These are phyloP conservation scores for Hemichromis elongatus DNA, from an alignment of 2,113 vertebrate genomes.

Conservation along the genomic window DNA sequence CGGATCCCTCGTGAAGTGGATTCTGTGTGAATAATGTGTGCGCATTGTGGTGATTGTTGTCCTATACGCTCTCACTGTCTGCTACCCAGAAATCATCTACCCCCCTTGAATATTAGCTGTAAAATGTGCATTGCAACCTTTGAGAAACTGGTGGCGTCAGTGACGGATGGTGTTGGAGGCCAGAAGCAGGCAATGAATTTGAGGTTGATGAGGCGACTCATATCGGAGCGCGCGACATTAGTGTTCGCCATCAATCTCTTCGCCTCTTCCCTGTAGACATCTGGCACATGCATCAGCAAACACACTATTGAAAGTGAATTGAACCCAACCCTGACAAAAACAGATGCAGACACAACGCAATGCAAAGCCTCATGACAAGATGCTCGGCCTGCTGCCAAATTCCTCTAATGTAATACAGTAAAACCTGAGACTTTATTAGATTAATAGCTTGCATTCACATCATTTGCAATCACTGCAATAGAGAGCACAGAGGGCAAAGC, in stretches of 20 bases:
- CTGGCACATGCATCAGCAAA: slow-evolving; percentile 64
- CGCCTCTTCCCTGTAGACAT: slow-evolving; percentile 53
- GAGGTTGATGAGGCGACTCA: slow-evolving; percentile 79
- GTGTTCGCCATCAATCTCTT: slow-evolving; percentile 72
- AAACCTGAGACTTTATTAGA: slow-evolving; percentile 28
- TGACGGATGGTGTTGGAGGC: slow-evolving; percentile 68
- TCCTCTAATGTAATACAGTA: slow-evolving; percentile 38
- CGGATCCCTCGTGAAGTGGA: slow-evolving; percentile 16
- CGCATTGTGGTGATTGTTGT: slow-evolving; percentile 34
- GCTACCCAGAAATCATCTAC: slow-evolving; percentile 42
- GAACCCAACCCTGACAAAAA: slow-evolving; percentile 34
- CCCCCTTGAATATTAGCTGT: slow-evolving; percentile 51
- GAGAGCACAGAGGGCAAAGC: slow-evolving; percentile 20
- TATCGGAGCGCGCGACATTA: slow-evolving; percentile 69
- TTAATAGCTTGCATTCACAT: slow-evolving; percentile 26
- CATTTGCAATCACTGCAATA: slow-evolving; percentile 21
- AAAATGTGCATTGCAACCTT: slow-evolving; percentile 49
- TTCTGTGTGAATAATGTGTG: slow-evolving; percentile 33
- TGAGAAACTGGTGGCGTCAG: slow-evolving; percentile 46
- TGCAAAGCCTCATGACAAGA: slow-evolving; percentile 36
- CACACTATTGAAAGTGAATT: slow-evolving; percentile 51
- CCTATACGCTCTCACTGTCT: slow-evolving; percentile 40
- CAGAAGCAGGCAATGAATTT: slow-evolving; percentile 68
- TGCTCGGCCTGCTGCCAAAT: slow-evolving; percentile 19
- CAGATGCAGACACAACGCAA: not conserved